Evolutionary conservation across 2,888 invertebrate genomes (phyloP).

Genomic region (Myopa testacea): DNA sequence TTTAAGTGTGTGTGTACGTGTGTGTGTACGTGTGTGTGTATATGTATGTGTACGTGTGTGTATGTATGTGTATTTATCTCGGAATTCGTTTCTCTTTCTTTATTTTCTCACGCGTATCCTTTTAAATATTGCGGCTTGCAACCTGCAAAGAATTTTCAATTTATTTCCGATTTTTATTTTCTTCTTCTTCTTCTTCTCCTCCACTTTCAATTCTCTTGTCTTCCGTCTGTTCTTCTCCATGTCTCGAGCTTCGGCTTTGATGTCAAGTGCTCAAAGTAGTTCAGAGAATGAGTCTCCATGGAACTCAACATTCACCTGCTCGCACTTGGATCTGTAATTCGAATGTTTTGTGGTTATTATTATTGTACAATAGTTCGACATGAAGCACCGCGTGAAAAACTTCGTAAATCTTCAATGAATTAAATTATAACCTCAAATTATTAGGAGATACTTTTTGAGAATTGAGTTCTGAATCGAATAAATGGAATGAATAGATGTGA

Average conservation of each 20-base stretch:
- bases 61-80: not conserved
- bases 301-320: not conserved
- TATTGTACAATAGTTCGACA: too few species aligned
- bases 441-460: too few species aligned
- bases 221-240: not conserved
- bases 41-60: not conserved
- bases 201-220: not conserved
- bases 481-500: too few species aligned
- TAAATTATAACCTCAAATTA: too few species aligned
- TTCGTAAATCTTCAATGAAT: too few species aligned
- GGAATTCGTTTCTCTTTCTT: not conserved
- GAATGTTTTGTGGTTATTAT: too few species aligned
- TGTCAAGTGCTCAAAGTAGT: too few species aligned
- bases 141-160: conserved; percentile 8
- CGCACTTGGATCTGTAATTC: too few species aligned
- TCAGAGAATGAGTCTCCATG: too few species aligned
- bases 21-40: not conserved
- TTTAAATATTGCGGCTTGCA: conserved; percentile 8
- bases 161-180: not conserved
- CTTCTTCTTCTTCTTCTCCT: not conserved
- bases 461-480: too few species aligned
- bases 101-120: not conserved
- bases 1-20: not conserved
- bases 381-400: too few species aligned
- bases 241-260: not conserved